Evolutionary conservation across 2,113 vertebrate genomes (phyloP).

Genomic region (Cariama cristata): DNA sequence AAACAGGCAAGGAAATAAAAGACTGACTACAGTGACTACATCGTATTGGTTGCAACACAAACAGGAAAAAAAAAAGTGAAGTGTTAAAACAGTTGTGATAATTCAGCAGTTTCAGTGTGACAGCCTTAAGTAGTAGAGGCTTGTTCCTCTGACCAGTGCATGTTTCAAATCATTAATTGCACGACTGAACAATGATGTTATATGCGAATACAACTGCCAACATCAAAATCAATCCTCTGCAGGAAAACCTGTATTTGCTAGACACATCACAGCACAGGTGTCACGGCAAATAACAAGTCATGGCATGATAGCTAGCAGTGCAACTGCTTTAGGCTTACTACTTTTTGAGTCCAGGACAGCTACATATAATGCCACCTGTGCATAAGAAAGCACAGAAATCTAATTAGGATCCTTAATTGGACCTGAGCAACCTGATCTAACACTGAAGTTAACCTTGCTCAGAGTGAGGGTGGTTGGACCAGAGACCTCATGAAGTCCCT

Average conservation of each 20-base stretch:
- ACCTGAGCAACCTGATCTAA: not conserved
- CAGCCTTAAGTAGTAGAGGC: not conserved
- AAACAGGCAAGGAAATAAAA: not conserved
- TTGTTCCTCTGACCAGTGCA: not conserved
- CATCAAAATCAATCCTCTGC: not conserved
- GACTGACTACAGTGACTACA: not conserved
- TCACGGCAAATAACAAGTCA: not conserved
- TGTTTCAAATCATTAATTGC: not conserved
- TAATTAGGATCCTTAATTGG: not conserved
- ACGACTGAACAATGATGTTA: not conserved
- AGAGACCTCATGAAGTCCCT: not conserved
- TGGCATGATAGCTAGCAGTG: not conserved
- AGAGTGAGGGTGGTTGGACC: not conserved
- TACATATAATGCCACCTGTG: not conserved
- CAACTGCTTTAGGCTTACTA: not conserved
- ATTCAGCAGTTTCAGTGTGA: not conserved
- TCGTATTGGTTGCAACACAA: not conserved
- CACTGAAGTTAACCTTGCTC: not conserved
- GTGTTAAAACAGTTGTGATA: not conserved
- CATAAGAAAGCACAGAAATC: not conserved
- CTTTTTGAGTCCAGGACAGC: not conserved
- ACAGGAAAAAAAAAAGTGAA: not conserved
- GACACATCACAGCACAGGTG: not conserved
- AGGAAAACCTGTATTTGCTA: not conserved
- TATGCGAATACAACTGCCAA: not conserved